These are phyloP conservation scores for Petrolisthes manimaculis DNA, from an alignment of 2,888 invertebrate species.

Conservation along the genomic window DNA sequence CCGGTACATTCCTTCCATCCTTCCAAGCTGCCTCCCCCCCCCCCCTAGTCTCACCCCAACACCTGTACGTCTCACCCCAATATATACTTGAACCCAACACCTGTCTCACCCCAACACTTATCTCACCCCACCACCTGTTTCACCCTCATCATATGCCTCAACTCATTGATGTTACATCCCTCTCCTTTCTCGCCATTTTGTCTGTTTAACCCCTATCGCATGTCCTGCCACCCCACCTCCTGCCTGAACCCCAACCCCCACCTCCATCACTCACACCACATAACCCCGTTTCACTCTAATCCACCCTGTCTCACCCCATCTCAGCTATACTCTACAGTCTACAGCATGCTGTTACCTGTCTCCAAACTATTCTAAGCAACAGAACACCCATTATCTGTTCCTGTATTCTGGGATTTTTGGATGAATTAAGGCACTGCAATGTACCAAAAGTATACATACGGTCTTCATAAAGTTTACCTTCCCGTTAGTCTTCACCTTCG, in stretches of 20 bases:
- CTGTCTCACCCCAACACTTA: background rate
- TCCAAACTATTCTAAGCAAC: no score
- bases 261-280: slow-evolving; percentile 2
- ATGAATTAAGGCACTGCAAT: no score
- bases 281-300: background rate
- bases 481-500: no score
- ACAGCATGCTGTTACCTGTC: no score
- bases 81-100: background rate
- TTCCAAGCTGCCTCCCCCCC: slow-evolving; percentile 7
- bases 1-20: background rate
- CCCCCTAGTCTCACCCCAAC: background rate
- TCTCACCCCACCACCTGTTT: background rate
- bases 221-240: background rate
- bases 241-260: background rate
- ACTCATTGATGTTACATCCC: background rate
- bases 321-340: no score
- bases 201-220: background rate
- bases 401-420: no score
- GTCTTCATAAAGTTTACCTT: no score
- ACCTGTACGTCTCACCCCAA: background rate
- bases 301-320: no score
- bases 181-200: background rate
- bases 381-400: no score
- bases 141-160: background rate
- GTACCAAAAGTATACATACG: no score